Conservation (phyloP, 2,888 invertebrate species). For the Drosophila colorata region DNA sequence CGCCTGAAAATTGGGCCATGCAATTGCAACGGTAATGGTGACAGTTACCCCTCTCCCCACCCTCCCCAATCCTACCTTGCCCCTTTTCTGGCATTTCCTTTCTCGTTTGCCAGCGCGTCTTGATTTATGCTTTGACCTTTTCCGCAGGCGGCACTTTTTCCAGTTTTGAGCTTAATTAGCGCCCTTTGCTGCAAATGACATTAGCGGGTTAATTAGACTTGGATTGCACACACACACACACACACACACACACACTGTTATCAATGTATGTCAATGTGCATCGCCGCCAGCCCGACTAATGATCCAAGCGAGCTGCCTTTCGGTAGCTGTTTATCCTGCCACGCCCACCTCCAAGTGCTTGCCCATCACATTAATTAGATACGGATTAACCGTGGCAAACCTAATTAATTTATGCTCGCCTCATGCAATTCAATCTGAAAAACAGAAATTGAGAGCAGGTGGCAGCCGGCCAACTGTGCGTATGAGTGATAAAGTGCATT, state of each 20-base stretch:
- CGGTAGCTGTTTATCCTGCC: constrained; percentile 17
- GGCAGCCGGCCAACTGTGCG: background rate
- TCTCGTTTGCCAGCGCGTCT: constrained; percentile 22
- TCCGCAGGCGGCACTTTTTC: constrained; percentile 66
- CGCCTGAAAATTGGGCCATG: constrained; percentile 67
- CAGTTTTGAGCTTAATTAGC: constrained; percentile 76
- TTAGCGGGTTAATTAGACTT: constrained; percentile 76
- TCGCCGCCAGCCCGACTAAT: constrained; percentile 30
- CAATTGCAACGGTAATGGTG: constrained; percentile 60
- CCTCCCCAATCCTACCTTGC: background rate
- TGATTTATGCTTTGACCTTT: constrained; percentile 80
- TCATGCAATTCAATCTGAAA: constrained; percentile 17
- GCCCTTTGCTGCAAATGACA: constrained; percentile 69
- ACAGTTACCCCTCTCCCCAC: constrained; percentile 1
- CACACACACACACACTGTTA: constrained; percentile 11
- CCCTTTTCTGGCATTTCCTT: background rate
- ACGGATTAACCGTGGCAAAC: constrained; percentile 21
- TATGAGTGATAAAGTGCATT: background rate
- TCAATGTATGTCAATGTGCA: constrained; percentile 44
- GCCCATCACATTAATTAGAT: constrained; percentile 22
- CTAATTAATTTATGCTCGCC: constrained; percentile 40
- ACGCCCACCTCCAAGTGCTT: constrained; percentile 12
- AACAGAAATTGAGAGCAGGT: constrained; percentile 7
- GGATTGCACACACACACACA: constrained; percentile 22
- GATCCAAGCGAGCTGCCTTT: constrained; percentile 34